Evolutionary conservation across 2,888 invertebrate genomes (phyloP), one percentile per base, ranked within the genome.

Genomic region (Galerucella nymphaeae): DNA sequence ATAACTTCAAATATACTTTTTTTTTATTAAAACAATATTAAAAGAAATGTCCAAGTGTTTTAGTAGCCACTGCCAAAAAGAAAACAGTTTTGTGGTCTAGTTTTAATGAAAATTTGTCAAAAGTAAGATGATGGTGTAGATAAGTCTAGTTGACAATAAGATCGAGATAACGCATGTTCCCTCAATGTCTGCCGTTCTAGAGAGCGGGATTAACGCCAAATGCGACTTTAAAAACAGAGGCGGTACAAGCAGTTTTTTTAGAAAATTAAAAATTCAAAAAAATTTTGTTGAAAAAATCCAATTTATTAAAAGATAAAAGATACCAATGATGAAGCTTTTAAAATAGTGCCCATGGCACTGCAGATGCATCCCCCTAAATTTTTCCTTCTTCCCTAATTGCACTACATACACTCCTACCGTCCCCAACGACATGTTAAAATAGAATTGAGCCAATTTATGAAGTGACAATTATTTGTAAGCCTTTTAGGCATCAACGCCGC

Each of bases 401-500:
- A 67, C 70, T 72, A 55, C 63, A 63, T 70, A 42, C 58, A 66
- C 68, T 55, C 65, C 69, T 48, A 70, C 64, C 53, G 18, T 61
- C 10, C 61, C 61, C 8, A 61, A 58, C 73, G 72, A 82, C 84
- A 84, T 84, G 84, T 84, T 84, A 82, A 84, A 83, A 83, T 81
- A 76, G 81, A 84, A 85, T 85, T 85, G 84, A 81, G 85, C 83
- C 83, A 85, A 85, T 85, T 84, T 84, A 82, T 80, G 83, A 82
- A 84, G 84, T 85, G 84, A 85, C 85, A 85, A 85, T 85, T 85
- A 85, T 82, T 83, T 80, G 81, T 75, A 80, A 80, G 82, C 82
- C 83, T 84, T 84, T 70, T 70, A 70, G 23, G 41, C 61, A 41
- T n/a, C 61, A 42, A n/a, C 42, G 61, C 42, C 58, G 18, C 59